Evolutionary conservation across 2,113 vertebrate species (phyloP), one percentile per base, ranked within the genome.

Genomic region (Laticauda colubrina): DNA sequence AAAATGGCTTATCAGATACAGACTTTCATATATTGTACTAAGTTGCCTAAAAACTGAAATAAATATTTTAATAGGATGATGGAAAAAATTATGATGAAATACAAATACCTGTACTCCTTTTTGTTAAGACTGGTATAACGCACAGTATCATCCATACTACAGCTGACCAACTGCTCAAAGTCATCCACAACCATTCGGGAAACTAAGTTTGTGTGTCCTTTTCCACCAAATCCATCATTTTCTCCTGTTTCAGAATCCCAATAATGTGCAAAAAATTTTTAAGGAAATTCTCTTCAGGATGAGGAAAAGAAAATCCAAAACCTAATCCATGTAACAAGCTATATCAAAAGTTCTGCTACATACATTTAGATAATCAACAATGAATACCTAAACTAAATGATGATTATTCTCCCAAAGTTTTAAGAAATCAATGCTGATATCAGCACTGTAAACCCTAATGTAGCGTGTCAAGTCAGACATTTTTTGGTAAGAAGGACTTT

Each of bases 111-210:
- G 98, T 99, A 99, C 91, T 99, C 98, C 53, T 97, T 98, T 90
- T 98, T 98, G 56, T 6, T 92, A 21, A 99, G 94, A 95, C 59
- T 97, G 56, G 98, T 99, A 88, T 97, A 99, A 86, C 99, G 99
- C 93, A 99, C 97, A 0, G 99, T 99, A 61, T 99, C 99, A 2
- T 99, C 99, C 99, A 99, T 99, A 95, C 99, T 98, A 97, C 99
- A 99, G 18, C 98, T 98, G 86, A 99, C 98, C 93, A 99, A 97
- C 87, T 98, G 98, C 29, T 96, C 95, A 0, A 95, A 95, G 1
- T 98, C 98, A 2, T 98, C 97, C 56, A 98, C 96, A 0, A 95
- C 96, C 98, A 99, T 98, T 96, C 97, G 98, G 93, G 97, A 98
- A 96, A 99, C 99, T 95, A 98, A 98, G 96, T 99, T 99, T 29